These are phyloP conservation scores for Zygothrica quintamaculata DNA, from an alignment of 2,888 invertebrate species.

Conservation along the genomic window DNA sequence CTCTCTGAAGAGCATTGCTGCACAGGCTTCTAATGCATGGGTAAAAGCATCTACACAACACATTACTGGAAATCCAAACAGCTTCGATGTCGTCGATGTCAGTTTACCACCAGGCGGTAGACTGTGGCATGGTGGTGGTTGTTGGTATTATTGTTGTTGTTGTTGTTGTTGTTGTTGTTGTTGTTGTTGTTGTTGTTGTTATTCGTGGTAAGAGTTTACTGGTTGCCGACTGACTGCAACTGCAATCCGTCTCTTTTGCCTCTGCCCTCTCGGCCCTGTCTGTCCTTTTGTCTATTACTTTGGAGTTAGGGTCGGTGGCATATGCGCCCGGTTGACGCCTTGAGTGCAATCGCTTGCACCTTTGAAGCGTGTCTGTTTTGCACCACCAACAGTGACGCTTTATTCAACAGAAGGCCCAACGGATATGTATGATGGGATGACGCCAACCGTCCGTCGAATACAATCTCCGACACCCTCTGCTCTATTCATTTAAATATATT, in stretches of 20 bases:
- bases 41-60: conserved; percentile 39
- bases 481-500: conserved; percentile 31
- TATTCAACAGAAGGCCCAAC: conserved; percentile 38
- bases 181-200: conserved; percentile 2
- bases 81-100: conserved; percentile 65
- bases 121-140: not conserved
- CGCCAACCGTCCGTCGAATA: not conserved
- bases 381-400: conserved; percentile 67
- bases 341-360: conserved; percentile 79
- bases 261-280: conserved; percentile 29
- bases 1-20: conserved; percentile 40
- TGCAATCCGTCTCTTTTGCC: conserved; percentile 70
- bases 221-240: conserved; percentile 67
- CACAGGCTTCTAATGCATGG: not conserved
- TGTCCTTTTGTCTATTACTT: conserved; percentile 12
- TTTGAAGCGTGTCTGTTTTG: conserved; percentile 74
- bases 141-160: not conserved
- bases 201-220: conserved; percentile 23
- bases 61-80: conserved; percentile 73
- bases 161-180: conserved; percentile 10
- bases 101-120: conserved; percentile 36
- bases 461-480: not conserved
- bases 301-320: conserved; percentile 28
- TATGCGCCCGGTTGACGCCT: conserved; percentile 68
- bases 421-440: conserved; percentile 31